Evolutionary conservation across 2,797 vertebrate species (phyloP).

Genomic region (Cuculus canorus): DNA sequence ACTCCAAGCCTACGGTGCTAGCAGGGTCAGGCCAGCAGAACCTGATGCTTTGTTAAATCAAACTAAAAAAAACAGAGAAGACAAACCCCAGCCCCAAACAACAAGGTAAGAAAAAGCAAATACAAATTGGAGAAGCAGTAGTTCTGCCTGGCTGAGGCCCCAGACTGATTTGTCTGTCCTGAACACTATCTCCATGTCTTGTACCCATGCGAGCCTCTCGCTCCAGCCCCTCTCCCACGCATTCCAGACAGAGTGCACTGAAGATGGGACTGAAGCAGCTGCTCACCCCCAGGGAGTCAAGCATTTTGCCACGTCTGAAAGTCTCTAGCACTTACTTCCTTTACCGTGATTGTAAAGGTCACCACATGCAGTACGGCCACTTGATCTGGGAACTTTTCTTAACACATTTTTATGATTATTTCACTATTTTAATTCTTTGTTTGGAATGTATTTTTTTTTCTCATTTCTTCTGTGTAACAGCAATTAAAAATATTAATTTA

Average conservation of each 20-base stretch:
- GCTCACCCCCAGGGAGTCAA: neutral
- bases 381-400: slow-evolving; percentile 50
- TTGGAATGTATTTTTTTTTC: slow-evolving; percentile 56
- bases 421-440: slow-evolving; percentile 55
- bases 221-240: neutral
- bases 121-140: neutral
- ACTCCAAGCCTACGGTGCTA: neutral
- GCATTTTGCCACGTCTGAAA: neutral
- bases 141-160: neutral
- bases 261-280: slow-evolving; percentile 29
- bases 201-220: neutral
- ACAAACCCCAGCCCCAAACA: neutral
- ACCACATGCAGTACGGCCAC: slow-evolving; percentile 32
- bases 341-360: slow-evolving; percentile 56
- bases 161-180: neutral
- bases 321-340: slow-evolving; percentile 33
- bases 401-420: slow-evolving; percentile 51
- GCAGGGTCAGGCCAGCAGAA: neutral
- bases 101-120: neutral
- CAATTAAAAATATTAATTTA: slow-evolving; percentile 68
- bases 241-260: slow-evolving; percentile 38
- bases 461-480: slow-evolving; percentile 59
- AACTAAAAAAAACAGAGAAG: neutral
- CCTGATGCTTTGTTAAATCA: neutral
- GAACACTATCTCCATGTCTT: neutral